Base-by-base conservation (phyloP, 2,888 invertebrate genomes). In the Cataglyphis cursor region DNA sequence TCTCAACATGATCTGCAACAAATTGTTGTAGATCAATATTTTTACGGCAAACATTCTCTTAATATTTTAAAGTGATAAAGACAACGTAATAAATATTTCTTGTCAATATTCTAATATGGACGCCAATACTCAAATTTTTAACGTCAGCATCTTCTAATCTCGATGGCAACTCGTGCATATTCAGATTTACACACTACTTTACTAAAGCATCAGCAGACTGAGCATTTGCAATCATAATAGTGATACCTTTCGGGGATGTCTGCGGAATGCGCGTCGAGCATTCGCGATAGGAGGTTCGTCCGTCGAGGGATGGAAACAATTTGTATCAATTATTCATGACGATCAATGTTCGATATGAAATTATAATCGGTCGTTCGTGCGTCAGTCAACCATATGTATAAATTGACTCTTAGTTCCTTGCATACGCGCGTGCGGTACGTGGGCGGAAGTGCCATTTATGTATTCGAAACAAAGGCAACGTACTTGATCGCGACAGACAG, bases 321-420 rank as follows among this genome's bases (percentile, higher is more conserved):
- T 80, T 38, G 12, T 78, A 87, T 89, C 78, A 76, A 89, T 86
- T 83, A 89, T 89, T 90, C 85, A 89, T 88, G 78, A 64, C 73
- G 65, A 44, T 54, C 48, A 18, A 9, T 57, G 61, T 80, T 88
- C 44, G 65, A 82, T 87, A 81, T 85, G 87, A 86, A 88, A 89
- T 87, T 86, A 86, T 86, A 90, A 90, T 86, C 75, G 62, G 28
- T 28, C 70, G 72, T 28, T 75, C 74, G 78, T 90, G 89, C 90
- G 89, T 90, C 90, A 90, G 51, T 44, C 75, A 51, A n/a, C 87
- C 89, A 51, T 51, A 51, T 51, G 8, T 51, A 51, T 51, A 89
- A 90, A 86, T 87, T 61, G 72, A 78, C 38, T 41, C 28, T 62
- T 28, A 72, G 68, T 62, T 68, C 28, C 64, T 48, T 9, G 24